phyloP scores from a whole-genome alignment of 2,113 vertebrate genomes.

The Eidolon helvum region DNA sequence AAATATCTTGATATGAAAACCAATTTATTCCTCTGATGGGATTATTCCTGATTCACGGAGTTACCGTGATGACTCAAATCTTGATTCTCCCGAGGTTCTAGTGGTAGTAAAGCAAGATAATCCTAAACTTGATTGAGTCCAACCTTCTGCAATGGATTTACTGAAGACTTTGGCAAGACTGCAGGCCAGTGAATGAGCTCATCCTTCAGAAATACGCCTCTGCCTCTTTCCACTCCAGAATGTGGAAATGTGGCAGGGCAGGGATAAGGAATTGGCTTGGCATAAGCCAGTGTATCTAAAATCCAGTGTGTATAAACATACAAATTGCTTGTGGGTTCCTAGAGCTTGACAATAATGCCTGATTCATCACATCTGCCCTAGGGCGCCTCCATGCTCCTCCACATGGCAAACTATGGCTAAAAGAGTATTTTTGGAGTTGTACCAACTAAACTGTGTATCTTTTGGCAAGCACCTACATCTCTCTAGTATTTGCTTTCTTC shows the following conservation, averaged over 20 bases:
- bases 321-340: not conserved
- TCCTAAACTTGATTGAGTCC: conserved; percentile 1
- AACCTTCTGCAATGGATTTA: conserved; percentile 43
- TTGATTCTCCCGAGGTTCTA: not conserved
- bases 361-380: not conserved
- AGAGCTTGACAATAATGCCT: not conserved
- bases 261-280: conserved; percentile 34
- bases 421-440: not conserved
- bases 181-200: conserved; percentile 39
- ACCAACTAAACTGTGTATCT: not conserved
- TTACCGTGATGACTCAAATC: not conserved
- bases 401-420: not conserved
- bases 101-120: conserved; percentile 20
- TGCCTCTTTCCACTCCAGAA: not conserved
- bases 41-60: not conserved
- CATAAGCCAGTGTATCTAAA: conserved; percentile 52
- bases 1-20: conserved; percentile 10
- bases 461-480: not conserved
- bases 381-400: not conserved
- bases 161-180: not conserved
- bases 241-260: conserved; percentile 33
- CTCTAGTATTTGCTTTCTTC: conserved; percentile 16
- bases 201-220: conserved; percentile 56
- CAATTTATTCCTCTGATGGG: not conserved
- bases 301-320: conserved; percentile 48